These are phyloP conservation scores for Echinops telfairi DNA, from an alignment of 2,113 vertebrate species.

Conservation along the genomic window DNA sequence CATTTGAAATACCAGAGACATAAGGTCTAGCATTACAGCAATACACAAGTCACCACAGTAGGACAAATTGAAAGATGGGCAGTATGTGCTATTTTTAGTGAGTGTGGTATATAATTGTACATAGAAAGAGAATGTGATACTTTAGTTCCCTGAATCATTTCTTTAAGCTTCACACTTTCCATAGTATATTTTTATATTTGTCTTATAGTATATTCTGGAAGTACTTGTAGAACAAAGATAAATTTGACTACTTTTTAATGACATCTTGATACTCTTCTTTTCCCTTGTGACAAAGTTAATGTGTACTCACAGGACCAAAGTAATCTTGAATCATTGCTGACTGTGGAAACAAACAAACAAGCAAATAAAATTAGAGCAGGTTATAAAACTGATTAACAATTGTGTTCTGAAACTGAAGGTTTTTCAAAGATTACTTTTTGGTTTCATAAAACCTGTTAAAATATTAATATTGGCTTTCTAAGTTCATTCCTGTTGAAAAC, in stretches of 20 bases:
- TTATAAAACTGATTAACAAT: slow-evolving; percentile 37
- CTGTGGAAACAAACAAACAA: slow-evolving; percentile 11
- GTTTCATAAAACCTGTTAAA: slow-evolving; percentile 20
- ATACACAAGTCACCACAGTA: no score
- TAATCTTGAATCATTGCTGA: slow-evolving; percentile 58
- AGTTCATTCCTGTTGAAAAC: slow-evolving; percentile 42
- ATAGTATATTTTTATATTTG: slow-evolving; percentile 40
- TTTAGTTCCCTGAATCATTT: slow-evolving; percentile 37
- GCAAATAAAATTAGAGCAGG: not conserved
- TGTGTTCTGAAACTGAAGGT: slow-evolving; percentile 40
- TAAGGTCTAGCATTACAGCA: no score
- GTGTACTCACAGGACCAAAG: slow-evolving; percentile 51
- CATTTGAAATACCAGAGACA: no score
- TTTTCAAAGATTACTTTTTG: slow-evolving; percentile 43
- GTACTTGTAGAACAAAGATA: slow-evolving; percentile 22
- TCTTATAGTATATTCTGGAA: not conserved
- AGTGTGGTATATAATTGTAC: not conserved
- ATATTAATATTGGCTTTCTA: slow-evolving; percentile 42
- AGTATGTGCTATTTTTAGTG: not conserved
- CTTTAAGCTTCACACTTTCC: not conserved
- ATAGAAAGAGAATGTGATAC: not conserved
- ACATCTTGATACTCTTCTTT: slow-evolving; percentile 36
- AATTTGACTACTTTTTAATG: not conserved
- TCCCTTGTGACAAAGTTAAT: slow-evolving; percentile 22
- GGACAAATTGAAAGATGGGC: no score